These are phyloP conservation scores for Dryobota labecula DNA, from an alignment of 2,888 invertebrate species.

Conservation along the genomic window DNA sequence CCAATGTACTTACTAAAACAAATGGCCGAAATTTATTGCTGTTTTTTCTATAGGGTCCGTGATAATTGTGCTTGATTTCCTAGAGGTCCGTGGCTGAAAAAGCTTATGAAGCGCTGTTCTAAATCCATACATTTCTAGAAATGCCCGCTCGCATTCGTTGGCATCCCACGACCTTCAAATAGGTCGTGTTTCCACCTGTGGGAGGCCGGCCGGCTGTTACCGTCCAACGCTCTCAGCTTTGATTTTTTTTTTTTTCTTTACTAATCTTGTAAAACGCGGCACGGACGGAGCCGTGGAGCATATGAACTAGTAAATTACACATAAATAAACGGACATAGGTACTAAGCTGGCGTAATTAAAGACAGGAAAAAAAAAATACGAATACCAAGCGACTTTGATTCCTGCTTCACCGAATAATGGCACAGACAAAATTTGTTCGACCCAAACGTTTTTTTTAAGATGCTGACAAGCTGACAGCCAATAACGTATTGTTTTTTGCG, in stretches of 20 bases:
- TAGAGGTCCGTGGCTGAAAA: too few species aligned
- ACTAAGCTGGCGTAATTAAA: background rate
- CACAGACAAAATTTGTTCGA: background rate
- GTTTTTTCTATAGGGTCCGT: too few species aligned
- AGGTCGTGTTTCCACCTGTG: slow-evolving; percentile 4
- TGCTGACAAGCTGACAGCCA: too few species aligned
- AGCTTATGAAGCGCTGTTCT: too few species aligned
- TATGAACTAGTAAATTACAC: background rate
- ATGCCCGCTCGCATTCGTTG: too few species aligned
- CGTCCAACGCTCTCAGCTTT: background rate
- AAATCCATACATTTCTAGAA: background rate
- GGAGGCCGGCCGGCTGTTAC: background rate
- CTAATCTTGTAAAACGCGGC: background rate
- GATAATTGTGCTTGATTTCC: too few species aligned
- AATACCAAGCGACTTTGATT: background rate
- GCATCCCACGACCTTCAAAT: slow-evolving; percentile 1
- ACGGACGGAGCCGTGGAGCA: background rate
- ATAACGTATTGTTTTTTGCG: background rate
- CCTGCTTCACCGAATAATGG: too few species aligned
- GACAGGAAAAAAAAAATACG: background rate
- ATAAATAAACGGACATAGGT: background rate
- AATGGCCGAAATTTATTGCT: too few species aligned
- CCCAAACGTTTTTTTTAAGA: background rate
- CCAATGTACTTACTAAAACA: too few species aligned
- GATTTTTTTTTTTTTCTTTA: background rate